These are phyloP conservation scores for Pentamera pediparva DNA, from an alignment of 53 echinoderm and acorn worm genomes.

Conservation along the genomic window DNA sequence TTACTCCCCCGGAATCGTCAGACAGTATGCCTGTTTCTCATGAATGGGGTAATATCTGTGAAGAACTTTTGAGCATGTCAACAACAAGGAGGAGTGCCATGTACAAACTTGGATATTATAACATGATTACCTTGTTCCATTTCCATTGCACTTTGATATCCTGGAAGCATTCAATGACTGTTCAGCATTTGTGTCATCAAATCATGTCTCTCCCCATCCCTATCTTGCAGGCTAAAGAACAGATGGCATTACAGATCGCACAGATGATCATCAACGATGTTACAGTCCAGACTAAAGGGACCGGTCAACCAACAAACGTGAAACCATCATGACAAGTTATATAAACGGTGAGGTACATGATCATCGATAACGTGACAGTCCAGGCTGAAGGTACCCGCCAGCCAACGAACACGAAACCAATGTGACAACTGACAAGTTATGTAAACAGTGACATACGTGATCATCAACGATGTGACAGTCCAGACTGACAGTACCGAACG, in stretches of 20 bases:
- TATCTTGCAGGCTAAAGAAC: slow-evolving; percentile 67
- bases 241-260: slow-evolving; percentile 97
- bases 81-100: too few species aligned
- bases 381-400: slow-evolving; percentile 55
- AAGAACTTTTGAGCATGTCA: too few species aligned
- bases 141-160: too few species aligned
- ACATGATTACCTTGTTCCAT: too few species aligned
- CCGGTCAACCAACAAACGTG: not conserved
- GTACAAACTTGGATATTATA: too few species aligned
- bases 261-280: slow-evolving; percentile 99
- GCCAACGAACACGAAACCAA: not conserved
- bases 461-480: too few species aligned
- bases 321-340: not conserved
- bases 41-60: too few species aligned
- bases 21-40: too few species aligned
- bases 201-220: not conserved
- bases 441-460: too few species aligned
- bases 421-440: too few species aligned
- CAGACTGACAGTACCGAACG: too few species aligned
- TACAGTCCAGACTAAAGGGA: slow-evolving; percentile 70
- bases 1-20: too few species aligned
- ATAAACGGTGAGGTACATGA: not conserved
- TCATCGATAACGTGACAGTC: slow-evolving; percentile 80
- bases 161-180: not conserved
- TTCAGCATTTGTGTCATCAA: not conserved